Base-by-base conservation (phyloP, 2,888 invertebrate species). In the Microchrysa polita region DNA sequence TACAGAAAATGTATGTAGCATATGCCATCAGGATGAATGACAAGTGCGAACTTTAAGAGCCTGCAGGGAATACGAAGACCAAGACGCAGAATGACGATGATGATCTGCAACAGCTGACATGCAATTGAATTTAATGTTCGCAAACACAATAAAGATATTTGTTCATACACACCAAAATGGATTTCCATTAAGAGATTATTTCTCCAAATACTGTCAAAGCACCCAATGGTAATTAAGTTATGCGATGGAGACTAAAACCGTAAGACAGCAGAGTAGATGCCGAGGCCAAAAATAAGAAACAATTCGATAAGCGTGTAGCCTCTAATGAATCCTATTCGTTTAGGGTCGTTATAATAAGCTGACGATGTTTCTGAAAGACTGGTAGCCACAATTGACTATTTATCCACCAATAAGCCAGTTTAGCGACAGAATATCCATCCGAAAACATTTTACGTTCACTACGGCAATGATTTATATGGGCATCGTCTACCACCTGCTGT, bases 331-430 rank as follows among this genome's bases (percentile, higher is more conserved):
- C 52, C 52, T 52, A 52, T 52, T 52, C 14, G 52, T 52, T 52
- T 22, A 5, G 55, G 55, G 16, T 48, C 48, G 12, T 12, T 12
- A n/a, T 4, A 48, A 48, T n/a, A 2, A 55, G 10, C 55, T 55
- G 14, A 18, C 10, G 18, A 18, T 10, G 20, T 10, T 20, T 20
- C 42, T 18, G 20, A 69, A 55, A 69, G 57, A 69, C 69, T 55
- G 20, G 69, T 69, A 69, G 69, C 69, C 20, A 40, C 57, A 34
- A n/a, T 55, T 18, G 55, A 55, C 69, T 69, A 69, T 69, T 69
- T 69, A 69, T 23, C 69, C 69, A 57, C 69, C 34, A 57, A 69
- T 69, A 69, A 69, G 55, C 72, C 72, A 60, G 60, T 72, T 72
- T 60, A 60, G 23, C 61, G 60, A 61, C 59, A 72, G 60, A 48